phyloP scores from a whole-genome alignment of 2,888 invertebrate genomes.

The Drosophila subquinaria region DNA sequence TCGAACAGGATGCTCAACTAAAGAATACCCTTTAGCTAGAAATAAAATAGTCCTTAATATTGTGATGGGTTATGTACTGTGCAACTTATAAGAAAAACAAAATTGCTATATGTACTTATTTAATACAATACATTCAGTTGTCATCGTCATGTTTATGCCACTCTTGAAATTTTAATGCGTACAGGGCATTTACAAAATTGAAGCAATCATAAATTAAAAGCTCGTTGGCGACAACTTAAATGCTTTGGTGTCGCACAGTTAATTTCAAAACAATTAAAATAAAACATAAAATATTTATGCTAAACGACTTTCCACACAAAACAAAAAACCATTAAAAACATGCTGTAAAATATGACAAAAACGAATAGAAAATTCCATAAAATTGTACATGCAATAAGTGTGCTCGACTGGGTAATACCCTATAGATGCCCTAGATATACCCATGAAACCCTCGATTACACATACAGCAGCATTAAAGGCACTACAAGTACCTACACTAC shows the following conservation, averaged over 20 bases:
- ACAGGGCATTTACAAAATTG: slow-evolving; percentile 11
- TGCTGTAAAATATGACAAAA: slow-evolving; percentile 28
- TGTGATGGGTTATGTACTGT: too few relatives aligned
- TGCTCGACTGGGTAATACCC: slow-evolving; percentile 25
- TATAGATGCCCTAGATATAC: not conserved
- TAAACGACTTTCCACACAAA: slow-evolving; percentile 58
- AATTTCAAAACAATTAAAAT: slow-evolving; percentile 63
- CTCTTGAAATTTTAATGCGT: not conserved
- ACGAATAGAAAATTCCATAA: slow-evolving; percentile 49
- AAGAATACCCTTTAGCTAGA: slow-evolving; percentile 21
- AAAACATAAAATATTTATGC: slow-evolving; percentile 48
- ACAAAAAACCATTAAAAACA: slow-evolving; percentile 11
- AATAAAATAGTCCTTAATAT: not conserved
- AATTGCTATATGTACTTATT: too few relatives aligned
- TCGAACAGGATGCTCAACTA: not conserved
- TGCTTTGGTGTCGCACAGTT: slow-evolving; percentile 60
- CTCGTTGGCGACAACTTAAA: slow-evolving; percentile 65
- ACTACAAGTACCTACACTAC: too few relatives aligned
- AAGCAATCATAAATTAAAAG: slow-evolving; percentile 64
- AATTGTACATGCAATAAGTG: slow-evolving; percentile 44
- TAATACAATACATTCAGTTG: too few relatives aligned
- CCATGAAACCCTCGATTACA: slow-evolving; percentile 6
- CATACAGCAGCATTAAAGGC: not conserved
- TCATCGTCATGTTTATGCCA: not conserved
- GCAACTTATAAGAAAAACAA: too few relatives aligned